Conservation (phyloP, 92 coral and sea anemone species). For the Plumapathes pennacea region DNA sequence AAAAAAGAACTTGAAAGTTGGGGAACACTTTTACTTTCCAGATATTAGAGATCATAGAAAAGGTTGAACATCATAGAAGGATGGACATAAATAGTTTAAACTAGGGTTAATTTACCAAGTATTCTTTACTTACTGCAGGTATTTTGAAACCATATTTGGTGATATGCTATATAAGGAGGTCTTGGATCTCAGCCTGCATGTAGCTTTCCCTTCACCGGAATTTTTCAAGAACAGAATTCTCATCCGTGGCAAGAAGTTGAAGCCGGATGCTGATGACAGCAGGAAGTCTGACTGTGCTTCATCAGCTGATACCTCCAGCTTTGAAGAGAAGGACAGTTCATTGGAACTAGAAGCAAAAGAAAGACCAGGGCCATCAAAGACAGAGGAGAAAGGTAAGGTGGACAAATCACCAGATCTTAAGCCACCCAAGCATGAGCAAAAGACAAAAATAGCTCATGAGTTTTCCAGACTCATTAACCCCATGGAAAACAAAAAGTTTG, state of each 20-base stretch:
- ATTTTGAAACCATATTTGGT: conserved; percentile 35
- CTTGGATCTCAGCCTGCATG: conserved; percentile 17
- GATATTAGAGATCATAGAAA: too few species aligned
- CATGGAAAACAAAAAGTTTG: conserved; percentile 40
- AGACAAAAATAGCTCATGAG: conserved; percentile 67
- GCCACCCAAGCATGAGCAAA: conserved; percentile 30
- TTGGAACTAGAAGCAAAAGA: not conserved
- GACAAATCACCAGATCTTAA: too few species aligned
- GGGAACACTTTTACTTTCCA: too few species aligned
- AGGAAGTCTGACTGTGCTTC: conserved; percentile 28
- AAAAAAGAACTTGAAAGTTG: too few species aligned
- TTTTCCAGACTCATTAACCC: conserved; percentile 62
- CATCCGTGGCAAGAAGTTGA: conserved; percentile 47
- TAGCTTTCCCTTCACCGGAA: conserved; percentile 64
- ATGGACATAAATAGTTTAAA: too few species aligned
- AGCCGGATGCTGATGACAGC: conserved; percentile 45
- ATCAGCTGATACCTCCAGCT: conserved; percentile 13
- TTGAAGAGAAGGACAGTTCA: not conserved
- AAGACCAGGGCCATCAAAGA: not conserved
- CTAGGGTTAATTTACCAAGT: not conserved
- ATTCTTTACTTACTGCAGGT: too few species aligned
- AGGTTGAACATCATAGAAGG: too few species aligned
- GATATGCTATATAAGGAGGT: conserved; percentile 38
- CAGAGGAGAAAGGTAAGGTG: not conserved
- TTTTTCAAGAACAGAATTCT: conserved; percentile 60